A percentile compares a stretch with the other conserved stretches of the same genome.
phyloP scores from a whole-genome alignment of 2,797 vertebrate species.

The Balearica regulorum region DNA sequence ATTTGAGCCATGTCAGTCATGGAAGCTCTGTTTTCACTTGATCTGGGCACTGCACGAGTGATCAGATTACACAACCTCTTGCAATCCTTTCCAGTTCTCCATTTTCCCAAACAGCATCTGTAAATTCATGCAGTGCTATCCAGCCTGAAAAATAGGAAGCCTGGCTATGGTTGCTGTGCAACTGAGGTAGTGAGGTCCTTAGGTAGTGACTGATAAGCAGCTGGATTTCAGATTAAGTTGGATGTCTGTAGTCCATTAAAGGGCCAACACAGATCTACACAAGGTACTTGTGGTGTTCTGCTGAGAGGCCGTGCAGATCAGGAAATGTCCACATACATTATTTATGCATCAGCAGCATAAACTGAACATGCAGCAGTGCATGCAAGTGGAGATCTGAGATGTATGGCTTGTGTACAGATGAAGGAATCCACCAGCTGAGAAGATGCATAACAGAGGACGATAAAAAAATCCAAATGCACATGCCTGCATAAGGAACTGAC shows the following conservation, averaged over 20 bases:
- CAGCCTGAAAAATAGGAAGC: not conserved
- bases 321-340: rapidly evolving
- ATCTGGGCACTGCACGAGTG: not conserved
- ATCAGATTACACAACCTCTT: not conserved
- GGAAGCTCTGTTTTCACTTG: not conserved
- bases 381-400: not conserved
- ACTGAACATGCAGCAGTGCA: not conserved
- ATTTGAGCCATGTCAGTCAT: not conserved
- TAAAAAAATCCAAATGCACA: not conserved
- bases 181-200: not conserved
- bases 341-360: not conserved
- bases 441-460: not conserved
- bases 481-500: not conserved
- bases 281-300: not conserved
- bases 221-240: not conserved
- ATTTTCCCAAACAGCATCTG: not conserved
- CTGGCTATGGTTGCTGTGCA: not conserved
- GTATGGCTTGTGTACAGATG: not conserved
- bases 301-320: not conserved
- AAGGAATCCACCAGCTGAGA: not conserved
- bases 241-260: not conserved
- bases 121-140: not conserved
- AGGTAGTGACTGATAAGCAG: not conserved
- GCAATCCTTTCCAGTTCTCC: not conserved
- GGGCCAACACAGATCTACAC: not conserved